Evolutionary conservation across 2,888 invertebrate species (phyloP), one percentile per base, ranked within the genome.

Genomic region (Stenodera caucasica): DNA sequence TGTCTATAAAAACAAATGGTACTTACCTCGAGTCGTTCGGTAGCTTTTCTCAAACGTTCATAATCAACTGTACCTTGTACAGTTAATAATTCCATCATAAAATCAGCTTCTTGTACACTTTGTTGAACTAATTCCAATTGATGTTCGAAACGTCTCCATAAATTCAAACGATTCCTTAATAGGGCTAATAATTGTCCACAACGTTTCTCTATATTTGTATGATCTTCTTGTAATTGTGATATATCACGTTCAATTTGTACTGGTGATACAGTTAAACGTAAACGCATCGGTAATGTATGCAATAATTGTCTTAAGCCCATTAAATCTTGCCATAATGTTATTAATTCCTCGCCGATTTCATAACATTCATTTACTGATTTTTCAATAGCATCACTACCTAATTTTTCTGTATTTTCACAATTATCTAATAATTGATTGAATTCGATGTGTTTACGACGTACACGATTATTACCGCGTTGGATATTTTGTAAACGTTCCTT

Each of bases 61-160:
- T 92, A 93, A 78, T 94, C 92, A 14, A 93, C 90, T 63, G 90
- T 89, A 1, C 92, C 92, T 75, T 93, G 92, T 0, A 93, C 90
- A 0, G 91, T 90, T 12, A 93, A 82, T 60, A 93, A 81, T 68
- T 93, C 92, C 82, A 92, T 91, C 92, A 93, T 92, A 72, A 92
- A 93, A 77, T 93, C 92, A 0, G 92, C 91, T 72, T 93, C 92
- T 58, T 91, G 86, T 0, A 92, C 91, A 0, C 91, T 91, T 54
- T 91, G 89, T 65, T 92, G 91, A 11, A 93, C 91, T 76, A 88
- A 75, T 70, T 93, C 92, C 68, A 93, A 78, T 70, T 92, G 91
- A 2, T 86, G 82, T 74, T 92, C 92, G 76, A 91, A 92, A 23
- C 90, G 82, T 58, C 88, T 83, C 93, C 93, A 94, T 23, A 93